These are phyloP conservation scores for Lithosia quadra DNA, from an alignment of 2,888 invertebrate genomes.

Conservation along the genomic window DNA sequence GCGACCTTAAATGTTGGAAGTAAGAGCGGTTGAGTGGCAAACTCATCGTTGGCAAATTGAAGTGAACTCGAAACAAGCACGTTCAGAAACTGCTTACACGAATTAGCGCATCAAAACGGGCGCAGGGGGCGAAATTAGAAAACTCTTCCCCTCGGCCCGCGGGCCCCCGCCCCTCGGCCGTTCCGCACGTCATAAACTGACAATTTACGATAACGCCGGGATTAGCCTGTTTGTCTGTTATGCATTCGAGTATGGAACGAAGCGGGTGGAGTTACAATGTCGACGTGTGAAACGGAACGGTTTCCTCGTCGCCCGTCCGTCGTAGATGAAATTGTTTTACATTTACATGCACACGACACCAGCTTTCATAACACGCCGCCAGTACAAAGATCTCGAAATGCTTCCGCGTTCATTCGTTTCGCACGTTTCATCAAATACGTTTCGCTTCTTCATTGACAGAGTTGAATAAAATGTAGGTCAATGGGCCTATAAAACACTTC, in stretches of 20 bases:
- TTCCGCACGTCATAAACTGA: slow-evolving; percentile 88
- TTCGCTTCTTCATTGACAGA: slow-evolving; percentile 55
- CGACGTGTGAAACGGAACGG: slow-evolving; percentile 67
- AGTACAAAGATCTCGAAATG: slow-evolving; percentile 55
- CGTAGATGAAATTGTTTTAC: slow-evolving; percentile 69
- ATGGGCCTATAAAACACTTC: slow-evolving; percentile 50
- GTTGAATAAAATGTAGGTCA: slow-evolving; percentile 57
- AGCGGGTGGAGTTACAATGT: slow-evolving; percentile 61
- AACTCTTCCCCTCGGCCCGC: slow-evolving; percentile 72
- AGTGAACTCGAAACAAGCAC: slow-evolving; percentile 84
- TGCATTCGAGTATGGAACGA: slow-evolving; percentile 74
- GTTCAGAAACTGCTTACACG: slow-evolving; percentile 87
- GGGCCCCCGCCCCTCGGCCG: slow-evolving; percentile 69
- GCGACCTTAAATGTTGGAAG: slow-evolving; percentile 52
- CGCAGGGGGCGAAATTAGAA: slow-evolving; percentile 85
- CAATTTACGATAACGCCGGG: slow-evolving; percentile 87
- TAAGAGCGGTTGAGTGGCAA: slow-evolving; percentile 55
- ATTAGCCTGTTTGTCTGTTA: slow-evolving; percentile 87
- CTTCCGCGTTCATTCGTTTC: slow-evolving; percentile 55
- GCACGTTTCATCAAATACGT: slow-evolving; percentile 60
- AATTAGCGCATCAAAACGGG: slow-evolving; percentile 86
- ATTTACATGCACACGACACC: slow-evolving; percentile 69
- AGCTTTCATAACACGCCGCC: slow-evolving; percentile 59
- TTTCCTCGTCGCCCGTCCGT: slow-evolving; percentile 46
- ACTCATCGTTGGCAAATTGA: slow-evolving; percentile 65